Base-by-base conservation (phyloP, 2,888 invertebrate genomes). In the Lysandra bellargus region DNA sequence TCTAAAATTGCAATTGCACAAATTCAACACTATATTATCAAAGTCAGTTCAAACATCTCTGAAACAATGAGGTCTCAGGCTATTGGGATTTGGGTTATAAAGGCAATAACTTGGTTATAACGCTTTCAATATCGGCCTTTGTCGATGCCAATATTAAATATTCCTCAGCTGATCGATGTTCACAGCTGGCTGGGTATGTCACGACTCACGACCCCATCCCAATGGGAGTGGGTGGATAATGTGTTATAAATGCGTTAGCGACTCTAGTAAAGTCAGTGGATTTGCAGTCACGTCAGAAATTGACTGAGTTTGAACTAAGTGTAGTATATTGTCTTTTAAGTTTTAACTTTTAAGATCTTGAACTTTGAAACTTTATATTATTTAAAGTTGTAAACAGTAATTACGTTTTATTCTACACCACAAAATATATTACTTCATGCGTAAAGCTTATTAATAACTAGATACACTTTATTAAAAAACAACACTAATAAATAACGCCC, bases 131-230 rank as follows among this genome's bases (percentile, higher is more conserved):
- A 76, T 57, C 9, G 4, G 44, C 76, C 76, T 76, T 76, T 76
- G 76, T 76, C 14, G 30, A 44, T 75, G 37, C 75, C 44, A 44
- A 75, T 75, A 75, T 75, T 75, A 75, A 75, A 75, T 75, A 75
- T 75, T 75, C 49, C 49, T 75, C n/a, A 75, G 33, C 69, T 69
- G 69, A 69, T 69, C 69, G 69, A 69, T 69, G 69, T 14, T 69
- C 69, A 33, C 69, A 69, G 69, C 69, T 69, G 69, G 33, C 4
- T 30, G 69, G 33, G 69, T 33, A 69, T 33, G 69, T 69, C 69
- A 69, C 69, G 69, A 37, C 69, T 69, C 69, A 69, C 69, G 69
- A 37, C 69, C 33, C 69, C 69, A 17, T 12, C 69, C 17, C 69
- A 14, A 64, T 37, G 69, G 69, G 69, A 33, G 69, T 69, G 69